Evolutionary conservation across 2,888 invertebrate species (phyloP).

Genomic region (Catocala fraxini): DNA sequence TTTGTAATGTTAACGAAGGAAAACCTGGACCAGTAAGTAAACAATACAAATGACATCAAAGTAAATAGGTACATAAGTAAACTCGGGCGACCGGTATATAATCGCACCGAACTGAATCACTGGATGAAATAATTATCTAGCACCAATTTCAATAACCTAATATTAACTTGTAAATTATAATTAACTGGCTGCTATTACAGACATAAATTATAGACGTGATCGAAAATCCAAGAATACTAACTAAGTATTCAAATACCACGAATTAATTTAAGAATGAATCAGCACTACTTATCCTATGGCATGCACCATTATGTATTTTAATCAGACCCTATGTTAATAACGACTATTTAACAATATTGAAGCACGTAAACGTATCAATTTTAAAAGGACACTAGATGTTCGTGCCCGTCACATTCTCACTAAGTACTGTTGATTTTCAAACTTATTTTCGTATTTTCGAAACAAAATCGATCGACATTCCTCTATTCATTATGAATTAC

Average conservation of each 20-base stretch:
- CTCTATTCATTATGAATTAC: conserved; percentile 60
- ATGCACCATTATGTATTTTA: conserved; percentile 79
- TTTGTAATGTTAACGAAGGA: conserved; percentile 36
- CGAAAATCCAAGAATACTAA: conserved; percentile 27
- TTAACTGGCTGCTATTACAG: conserved; percentile 28
- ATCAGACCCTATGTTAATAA: conserved; percentile 75
- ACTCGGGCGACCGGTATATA: conserved; percentile 34
- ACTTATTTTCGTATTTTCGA: conserved; percentile 17
- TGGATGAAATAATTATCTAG: conserved; percentile 69
- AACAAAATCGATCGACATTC: conserved; percentile 34
- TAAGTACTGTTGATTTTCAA: conserved; percentile 18
- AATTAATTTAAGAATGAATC: conserved; percentile 50
- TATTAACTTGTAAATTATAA: conserved; percentile 47
- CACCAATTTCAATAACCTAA: conserved; percentile 76
- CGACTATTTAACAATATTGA: conserved; percentile 51
- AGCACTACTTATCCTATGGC: conserved; percentile 81
- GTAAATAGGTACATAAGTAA: conserved; percentile 22
- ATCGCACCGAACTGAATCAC: conserved; percentile 58
- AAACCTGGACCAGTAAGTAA: conserved; percentile 34
- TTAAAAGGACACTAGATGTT: conserved; percentile 12
- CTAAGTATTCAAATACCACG: conserved; percentile 37
- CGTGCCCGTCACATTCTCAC: conserved; percentile 28
- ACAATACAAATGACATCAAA: conserved; percentile 33
- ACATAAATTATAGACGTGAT: conserved; percentile 24
- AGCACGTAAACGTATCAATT: conserved; percentile 29